A percentile compares a stretch with the other conserved stretches of the same genome.
Evolutionary conservation across 2,113 vertebrate species (phyloP).

Genomic region (Bombycilla garrulus): DNA sequence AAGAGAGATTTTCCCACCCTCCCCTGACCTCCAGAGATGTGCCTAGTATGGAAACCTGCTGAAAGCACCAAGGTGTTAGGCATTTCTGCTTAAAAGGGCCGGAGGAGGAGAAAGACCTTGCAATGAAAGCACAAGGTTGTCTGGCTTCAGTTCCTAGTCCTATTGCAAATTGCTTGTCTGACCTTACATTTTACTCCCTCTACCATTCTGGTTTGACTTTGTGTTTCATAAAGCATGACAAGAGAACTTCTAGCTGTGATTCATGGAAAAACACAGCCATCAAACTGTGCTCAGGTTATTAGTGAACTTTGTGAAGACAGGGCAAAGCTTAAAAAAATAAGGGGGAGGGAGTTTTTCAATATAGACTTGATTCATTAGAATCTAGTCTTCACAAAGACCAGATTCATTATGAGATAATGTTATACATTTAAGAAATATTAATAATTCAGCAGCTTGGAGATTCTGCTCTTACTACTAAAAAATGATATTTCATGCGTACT

Average conservation of each 20-base stretch:
- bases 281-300: neutral
- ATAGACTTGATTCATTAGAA: neutral
- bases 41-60: neutral
- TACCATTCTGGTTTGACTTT: neutral
- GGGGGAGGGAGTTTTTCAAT: neutral
- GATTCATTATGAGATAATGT: neutral
- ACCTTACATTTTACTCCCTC: slow-evolving; percentile 2
- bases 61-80: slow-evolving; percentile 8
- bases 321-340: neutral
- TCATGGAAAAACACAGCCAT: neutral
- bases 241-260: neutral
- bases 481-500: slow-evolving; percentile 33
- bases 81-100: neutral
- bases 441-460: slow-evolving; percentile 9
- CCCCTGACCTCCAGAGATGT: slow-evolving; percentile 21
- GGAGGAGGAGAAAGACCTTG: slow-evolving; percentile 18
- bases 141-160: neutral
- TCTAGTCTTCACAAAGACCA: neutral
- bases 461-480: slow-evolving; percentile 41
- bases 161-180: neutral
- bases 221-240: neutral
- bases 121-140: neutral
- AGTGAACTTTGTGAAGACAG: neutral
- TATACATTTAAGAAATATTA: slow-evolving; percentile 5
- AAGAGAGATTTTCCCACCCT: slow-evolving; percentile 33